Percentiles rank a stretch among this genome's conserved stretches.
Conservation (phyloP, 2,113 vertebrate genomes). For the Pterocles orientalis region DNA sequence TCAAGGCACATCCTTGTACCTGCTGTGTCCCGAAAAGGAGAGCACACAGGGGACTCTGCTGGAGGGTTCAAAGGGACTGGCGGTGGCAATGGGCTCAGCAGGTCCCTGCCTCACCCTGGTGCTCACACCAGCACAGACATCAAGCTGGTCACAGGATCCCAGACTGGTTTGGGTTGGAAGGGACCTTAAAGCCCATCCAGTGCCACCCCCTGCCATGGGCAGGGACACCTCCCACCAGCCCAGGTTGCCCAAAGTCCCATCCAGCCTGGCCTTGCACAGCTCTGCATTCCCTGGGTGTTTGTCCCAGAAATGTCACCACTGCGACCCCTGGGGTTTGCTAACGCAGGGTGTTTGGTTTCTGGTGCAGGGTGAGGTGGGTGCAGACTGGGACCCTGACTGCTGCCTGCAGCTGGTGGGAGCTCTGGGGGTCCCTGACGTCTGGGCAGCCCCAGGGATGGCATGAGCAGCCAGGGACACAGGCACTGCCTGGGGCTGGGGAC, state of each 20-base stretch:
- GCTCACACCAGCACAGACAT: fast-evolving
- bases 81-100: neutral
- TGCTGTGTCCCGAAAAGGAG: neutral
- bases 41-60: neutral
- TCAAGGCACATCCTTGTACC: neutral
- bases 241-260: no score
- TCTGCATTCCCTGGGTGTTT: neutral
- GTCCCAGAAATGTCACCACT: fast-evolving
- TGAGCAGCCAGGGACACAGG: neutral
- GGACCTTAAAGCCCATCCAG: no score
- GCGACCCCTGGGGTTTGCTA: neutral
- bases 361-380: fast-evolving
- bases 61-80: neutral
- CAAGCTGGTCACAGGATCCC: no score
- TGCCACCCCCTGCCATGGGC: no score
- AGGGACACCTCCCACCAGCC: no score
- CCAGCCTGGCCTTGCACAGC: neutral
- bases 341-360: fast-evolving
- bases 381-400: neutral
- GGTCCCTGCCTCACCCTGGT: no score
- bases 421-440: no score
- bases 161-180: no score
- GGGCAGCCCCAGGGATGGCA: neutral
- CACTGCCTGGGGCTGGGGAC: neutral
- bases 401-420: neutral